Percentiles rank a stretch among this genome's conserved stretches.
Conservation (phyloP, 2,888 invertebrate species). For the Scrobipalpa costella region DNA sequence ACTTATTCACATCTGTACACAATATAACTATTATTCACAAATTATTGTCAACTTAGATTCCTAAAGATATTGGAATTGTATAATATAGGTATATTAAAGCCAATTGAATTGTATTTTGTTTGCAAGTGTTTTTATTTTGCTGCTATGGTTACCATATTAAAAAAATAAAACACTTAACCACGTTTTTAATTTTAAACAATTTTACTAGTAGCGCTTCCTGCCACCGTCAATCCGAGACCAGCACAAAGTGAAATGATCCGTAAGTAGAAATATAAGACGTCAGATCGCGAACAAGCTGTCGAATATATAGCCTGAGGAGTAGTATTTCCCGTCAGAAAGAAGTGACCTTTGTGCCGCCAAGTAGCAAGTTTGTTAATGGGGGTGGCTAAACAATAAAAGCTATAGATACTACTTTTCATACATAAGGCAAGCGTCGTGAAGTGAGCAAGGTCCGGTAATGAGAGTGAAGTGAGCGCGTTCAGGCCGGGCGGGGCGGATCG, state of each 20-base stretch:
- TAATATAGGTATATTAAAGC: background rate
- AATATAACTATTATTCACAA: conserved; percentile 13
- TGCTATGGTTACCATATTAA: background rate
- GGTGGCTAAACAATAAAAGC: conserved; percentile 67
- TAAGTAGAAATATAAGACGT: conserved; percentile 33
- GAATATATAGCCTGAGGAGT: conserved; percentile 46
- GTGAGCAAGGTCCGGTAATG: conserved; percentile 57
- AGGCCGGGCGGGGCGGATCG: conserved; percentile 63
- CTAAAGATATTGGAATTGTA: background rate
- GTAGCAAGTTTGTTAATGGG: conserved; percentile 66
- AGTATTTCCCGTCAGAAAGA: conserved; percentile 47
- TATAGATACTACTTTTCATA: conserved; percentile 76
- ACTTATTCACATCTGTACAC: conserved; percentile 31
- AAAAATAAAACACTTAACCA: background rate
- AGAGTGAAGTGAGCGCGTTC: conserved; percentile 65
- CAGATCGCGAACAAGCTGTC: conserved; percentile 36
- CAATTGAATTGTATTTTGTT: background rate
- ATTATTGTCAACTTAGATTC: background rate
- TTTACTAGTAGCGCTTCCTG: background rate
- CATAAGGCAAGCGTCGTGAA: conserved; percentile 64
- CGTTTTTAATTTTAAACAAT: background rate
- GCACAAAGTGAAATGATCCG: conserved; percentile 40
- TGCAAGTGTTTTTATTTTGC: background rate
- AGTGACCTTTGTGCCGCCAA: conserved; percentile 60
- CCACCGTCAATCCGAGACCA: conserved; percentile 37